A percentile compares a stretch with the other conserved stretches of the same genome.
These are phyloP conservation scores for Rhabdomys dilectus DNA, from an alignment of 2,113 vertebrate species.

Conservation along the genomic window DNA sequence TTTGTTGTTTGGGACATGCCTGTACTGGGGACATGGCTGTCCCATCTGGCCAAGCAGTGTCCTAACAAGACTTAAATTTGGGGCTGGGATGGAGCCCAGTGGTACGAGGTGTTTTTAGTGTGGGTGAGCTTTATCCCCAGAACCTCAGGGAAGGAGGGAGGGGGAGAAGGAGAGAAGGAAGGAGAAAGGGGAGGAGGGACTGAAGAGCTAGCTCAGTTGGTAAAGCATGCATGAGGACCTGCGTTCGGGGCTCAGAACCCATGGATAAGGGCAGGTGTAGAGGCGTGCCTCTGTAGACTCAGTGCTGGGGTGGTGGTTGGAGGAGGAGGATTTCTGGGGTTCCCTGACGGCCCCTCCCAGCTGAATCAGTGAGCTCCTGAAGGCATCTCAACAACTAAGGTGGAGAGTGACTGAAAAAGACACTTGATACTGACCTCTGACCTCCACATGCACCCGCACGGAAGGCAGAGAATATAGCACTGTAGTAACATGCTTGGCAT, in stretches of 20 bases:
- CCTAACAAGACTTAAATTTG: neutral
- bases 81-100: neutral
- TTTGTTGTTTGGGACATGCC: rapidly evolving
- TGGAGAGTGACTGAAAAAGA: neutral
- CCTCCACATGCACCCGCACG: no score
- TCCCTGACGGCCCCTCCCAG: neutral
- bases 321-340: neutral
- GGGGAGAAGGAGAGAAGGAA: no score
- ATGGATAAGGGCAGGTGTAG: no score
- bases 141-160: no score
- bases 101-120: neutral
- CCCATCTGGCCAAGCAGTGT: neutral
- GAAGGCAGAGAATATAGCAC: neutral
- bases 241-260: neutral
- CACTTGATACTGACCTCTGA: neutral
- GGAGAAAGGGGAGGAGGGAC: no score
- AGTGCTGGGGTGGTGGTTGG: neutral
- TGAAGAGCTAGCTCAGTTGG: neutral
- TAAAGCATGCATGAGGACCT: neutral
- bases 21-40: neutral
- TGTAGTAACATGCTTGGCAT: neutral
- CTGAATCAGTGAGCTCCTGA: neutral
- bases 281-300: no score
- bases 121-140: neutral
- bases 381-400: neutral